Percentiles rank a stretch among this genome's conserved stretches.
Evolutionary conservation across 2,113 vertebrate species (phyloP).

Genomic region (Pantherophis guttatus): DNA sequence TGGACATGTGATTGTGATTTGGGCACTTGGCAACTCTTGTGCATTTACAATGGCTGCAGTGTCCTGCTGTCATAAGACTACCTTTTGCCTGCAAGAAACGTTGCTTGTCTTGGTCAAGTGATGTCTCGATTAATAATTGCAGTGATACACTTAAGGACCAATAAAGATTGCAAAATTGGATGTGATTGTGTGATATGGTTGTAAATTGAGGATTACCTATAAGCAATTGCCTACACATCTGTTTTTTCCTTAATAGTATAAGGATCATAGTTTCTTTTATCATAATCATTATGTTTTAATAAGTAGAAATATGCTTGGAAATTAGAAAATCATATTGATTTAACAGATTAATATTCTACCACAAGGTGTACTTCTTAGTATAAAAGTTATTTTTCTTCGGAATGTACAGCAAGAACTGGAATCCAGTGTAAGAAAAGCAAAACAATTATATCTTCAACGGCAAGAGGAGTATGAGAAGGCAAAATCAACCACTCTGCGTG

Average conservation of each 20-base stretch:
- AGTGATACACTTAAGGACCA: not conserved
- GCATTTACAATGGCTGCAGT: not conserved
- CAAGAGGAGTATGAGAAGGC: constrained; percentile 96
- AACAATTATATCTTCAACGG: constrained; percentile 82
- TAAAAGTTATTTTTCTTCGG: constrained; percentile 3
- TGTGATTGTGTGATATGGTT: not conserved
- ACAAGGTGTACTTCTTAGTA: not conserved
- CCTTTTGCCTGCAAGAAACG: not conserved
- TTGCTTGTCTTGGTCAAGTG: not conserved
- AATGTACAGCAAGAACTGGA: constrained; percentile 87
- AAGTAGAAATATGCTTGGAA: not conserved
- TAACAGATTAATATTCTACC: not conserved
- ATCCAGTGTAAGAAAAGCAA: constrained; percentile 85
- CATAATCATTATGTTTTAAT: not conserved
- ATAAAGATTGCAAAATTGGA: not conserved
- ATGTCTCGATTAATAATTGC: not conserved
- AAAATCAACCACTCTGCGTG: constrained; percentile 82
- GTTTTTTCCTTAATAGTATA: not conserved
- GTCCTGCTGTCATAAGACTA: not conserved
- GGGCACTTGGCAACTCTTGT: not conserved
- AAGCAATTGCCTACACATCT: not conserved
- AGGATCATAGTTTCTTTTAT: not conserved
- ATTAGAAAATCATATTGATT: not conserved
- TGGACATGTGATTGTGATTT: not conserved
- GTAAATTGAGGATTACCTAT: not conserved